Evolutionary conservation across 2,888 invertebrate species (phyloP).

Genomic region (Drosophila flavopinicola): DNA sequence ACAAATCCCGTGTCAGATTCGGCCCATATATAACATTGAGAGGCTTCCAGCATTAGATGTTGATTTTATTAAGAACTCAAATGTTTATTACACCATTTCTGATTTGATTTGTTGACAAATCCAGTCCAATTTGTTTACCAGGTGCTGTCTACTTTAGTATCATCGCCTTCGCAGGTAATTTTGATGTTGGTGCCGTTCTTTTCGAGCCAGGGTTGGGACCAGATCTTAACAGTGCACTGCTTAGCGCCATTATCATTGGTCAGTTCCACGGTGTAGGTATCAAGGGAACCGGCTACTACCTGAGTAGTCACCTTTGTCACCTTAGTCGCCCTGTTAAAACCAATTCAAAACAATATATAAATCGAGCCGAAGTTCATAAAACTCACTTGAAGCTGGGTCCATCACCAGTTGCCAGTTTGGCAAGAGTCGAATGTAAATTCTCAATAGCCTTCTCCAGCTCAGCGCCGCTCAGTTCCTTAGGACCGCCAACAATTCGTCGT

Average conservation of each 20-base stretch:
- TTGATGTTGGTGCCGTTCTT: conserved; percentile 57
- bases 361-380: not conserved
- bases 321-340: conserved; percentile 40
- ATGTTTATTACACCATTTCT: conserved; percentile 1
- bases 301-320: conserved; percentile 64
- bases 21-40: not conserved
- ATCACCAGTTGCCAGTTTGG: conserved; percentile 41
- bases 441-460: conserved; percentile 24
- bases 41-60: not conserved
- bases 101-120: too few relatives aligned
- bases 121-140: conserved; percentile 36
- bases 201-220: conserved; percentile 60
- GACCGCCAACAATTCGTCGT: conserved; percentile 36
- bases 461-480: conserved; percentile 24
- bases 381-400: conserved; percentile 58
- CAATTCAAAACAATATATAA: not conserved
- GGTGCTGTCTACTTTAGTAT: conserved; percentile 36
- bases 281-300: conserved; percentile 55
- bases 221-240: conserved; percentile 46
- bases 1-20: not conserved
- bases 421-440: conserved; percentile 29
- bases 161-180: conserved; percentile 52
- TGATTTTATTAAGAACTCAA: not conserved
- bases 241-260: not conserved
- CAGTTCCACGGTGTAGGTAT: conserved; percentile 31